Base-by-base conservation (phyloP, 2,888 invertebrate genomes). In the Dryadula phaetusa region DNA sequence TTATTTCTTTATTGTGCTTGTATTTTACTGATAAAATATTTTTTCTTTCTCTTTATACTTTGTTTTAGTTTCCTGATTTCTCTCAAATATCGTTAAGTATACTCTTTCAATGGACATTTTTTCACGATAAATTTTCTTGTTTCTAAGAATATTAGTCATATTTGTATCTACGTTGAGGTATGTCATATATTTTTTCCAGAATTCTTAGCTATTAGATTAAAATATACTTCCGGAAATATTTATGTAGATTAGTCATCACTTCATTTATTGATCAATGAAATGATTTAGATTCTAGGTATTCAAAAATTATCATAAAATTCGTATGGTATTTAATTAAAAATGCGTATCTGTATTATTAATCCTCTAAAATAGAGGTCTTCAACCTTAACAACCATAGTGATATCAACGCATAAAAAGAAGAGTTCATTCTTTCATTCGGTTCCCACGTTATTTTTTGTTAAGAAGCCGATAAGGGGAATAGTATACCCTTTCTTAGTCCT, bases 361-460 rank as follows among this genome's bases (percentile, higher is more conserved):
- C 82, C 76, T 76, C 75, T 75, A 76, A 77, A 81, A 80, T 80
- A 71, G 74, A 83, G 78, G 82, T 82, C 79, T 82, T 83, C 79
- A 80, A 82, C 82, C 82, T 84, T 83, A 84, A 84, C 82, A 82
- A 79, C 79, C 78, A 79, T 79, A 79, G 78, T 83, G 82, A 81
- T 82, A 79, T 82, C 76, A 74, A 75, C 69, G 72, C 71, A 84
- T 82, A 85, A 86, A 87, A 85, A 83, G 83, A 85, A 82, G 79
- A 87, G 83, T 85, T 85, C 85, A 86, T 90, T 88, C 87, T 88
- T 88, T 82, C 76, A 81, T 81, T 87, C 73, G 81, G 85, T 92
- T 92, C 92, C 90, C 92, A 92, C 92, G 90, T 86, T 89, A 84
- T 87, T 90, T 90, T 90, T 90, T 90, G 87, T 90, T 80, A 82